phyloP scores from a whole-genome alignment of 2,888 invertebrate genomes.

The Volucella zonaria region DNA sequence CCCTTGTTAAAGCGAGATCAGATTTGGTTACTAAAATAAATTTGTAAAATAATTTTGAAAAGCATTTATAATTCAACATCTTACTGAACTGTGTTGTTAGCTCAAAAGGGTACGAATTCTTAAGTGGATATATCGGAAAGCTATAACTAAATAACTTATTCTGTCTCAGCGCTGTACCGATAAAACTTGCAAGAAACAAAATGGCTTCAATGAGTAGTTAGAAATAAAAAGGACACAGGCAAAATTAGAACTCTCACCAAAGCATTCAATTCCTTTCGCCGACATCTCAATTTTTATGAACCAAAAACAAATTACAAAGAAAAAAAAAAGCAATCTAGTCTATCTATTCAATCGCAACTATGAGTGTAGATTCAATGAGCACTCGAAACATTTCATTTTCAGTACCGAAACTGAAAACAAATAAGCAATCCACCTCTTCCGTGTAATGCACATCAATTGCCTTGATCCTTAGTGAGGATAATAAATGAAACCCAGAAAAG shows the following conservation, averaged over 20 bases:
- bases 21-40: conserved; percentile 1
- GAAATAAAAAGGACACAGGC: neutral
- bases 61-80: neutral
- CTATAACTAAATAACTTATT: neutral
- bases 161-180: neutral
- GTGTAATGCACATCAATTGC: conserved; percentile 46
- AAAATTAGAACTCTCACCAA: conserved; percentile 13
- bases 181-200: neutral
- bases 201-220: conserved; percentile 27
- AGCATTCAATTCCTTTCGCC: conserved; percentile 28
- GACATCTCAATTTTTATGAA: conserved; percentile 21
- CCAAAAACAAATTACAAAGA: conserved; percentile 27
- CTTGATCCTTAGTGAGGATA: conserved; percentile 43
- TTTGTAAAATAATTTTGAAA: neutral
- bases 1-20: neutral
- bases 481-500: conserved; percentile 53
- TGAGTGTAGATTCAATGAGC: conserved; percentile 50
- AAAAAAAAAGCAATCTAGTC: conserved; percentile 16
- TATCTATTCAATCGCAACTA: conserved; percentile 24
- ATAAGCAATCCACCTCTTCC: conserved; percentile 25
- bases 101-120: neutral
- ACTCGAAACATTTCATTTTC: conserved; percentile 45
- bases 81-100: conserved; percentile 41
- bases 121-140: neutral
- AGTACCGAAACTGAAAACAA: conserved; percentile 44